Percentiles rank a stretch among this genome's conserved stretches.
Conservation (phyloP, 2,888 invertebrate species). For the Melangyna quadrimaculata region DNA sequence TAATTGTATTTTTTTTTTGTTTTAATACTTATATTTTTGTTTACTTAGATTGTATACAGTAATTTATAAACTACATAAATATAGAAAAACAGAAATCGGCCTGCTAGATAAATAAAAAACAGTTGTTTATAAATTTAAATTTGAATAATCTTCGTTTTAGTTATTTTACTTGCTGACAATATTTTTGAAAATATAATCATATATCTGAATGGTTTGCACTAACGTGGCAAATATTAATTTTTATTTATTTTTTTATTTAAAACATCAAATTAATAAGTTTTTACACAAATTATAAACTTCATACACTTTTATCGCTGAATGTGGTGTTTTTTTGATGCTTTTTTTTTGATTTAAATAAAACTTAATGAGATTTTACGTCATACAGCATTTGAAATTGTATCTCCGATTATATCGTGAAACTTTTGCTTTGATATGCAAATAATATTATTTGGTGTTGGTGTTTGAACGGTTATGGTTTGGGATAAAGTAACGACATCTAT, state of each 20-base stretch:
- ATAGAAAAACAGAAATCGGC: neutral
- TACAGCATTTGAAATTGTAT: neutral
- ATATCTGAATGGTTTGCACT: neutral
- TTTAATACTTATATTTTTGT: neutral
- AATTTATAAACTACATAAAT: neutral
- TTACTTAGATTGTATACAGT: neutral
- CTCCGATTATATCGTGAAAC: neutral
- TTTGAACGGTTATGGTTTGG: neutral
- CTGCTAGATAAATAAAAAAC: neutral
- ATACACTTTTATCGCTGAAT: neutral
- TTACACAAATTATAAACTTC: neutral
- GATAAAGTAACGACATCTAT: neutral
- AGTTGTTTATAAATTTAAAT: neutral
- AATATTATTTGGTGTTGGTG: neutral
- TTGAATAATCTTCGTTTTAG: neutral
- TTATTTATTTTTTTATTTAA: neutral
- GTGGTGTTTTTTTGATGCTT: neutral
- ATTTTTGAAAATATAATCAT: neutral
- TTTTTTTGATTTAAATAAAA: neutral
- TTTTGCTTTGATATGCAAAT: neutral
- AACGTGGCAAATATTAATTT: constrained; percentile 41
- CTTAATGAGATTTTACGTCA: neutral
- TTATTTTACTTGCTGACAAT: neutral
- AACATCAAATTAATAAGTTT: neutral
- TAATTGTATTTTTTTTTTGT: neutral